These are phyloP conservation scores for Heliconius congener DNA, from an alignment of 1,140 invertebrate species.

Conservation along the genomic window DNA sequence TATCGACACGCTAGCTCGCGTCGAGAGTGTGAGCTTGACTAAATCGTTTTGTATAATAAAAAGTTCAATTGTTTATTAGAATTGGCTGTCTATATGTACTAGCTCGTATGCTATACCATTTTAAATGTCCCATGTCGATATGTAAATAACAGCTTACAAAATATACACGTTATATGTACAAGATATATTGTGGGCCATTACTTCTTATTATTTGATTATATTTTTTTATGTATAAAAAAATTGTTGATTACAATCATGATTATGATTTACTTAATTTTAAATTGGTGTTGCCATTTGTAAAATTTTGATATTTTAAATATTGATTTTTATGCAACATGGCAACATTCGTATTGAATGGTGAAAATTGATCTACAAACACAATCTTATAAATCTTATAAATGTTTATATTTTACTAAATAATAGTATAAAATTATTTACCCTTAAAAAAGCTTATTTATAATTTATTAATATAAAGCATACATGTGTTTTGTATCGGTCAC, in stretches of 20 bases:
- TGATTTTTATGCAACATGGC: neutral
- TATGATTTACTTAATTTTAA: slow-evolving; percentile 1
- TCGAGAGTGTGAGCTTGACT: neutral
- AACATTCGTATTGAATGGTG: neutral
- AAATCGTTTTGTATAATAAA: slow-evolving; percentile 30
- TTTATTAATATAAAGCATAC: neutral
- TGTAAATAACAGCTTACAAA: slow-evolving; percentile 24
- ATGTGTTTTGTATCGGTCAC: neutral
- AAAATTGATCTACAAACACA: neutral
- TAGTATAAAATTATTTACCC: neutral
- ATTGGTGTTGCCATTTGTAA: neutral
- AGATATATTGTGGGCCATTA: neutral
- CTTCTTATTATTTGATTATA: neutral
- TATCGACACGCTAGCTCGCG: neutral
- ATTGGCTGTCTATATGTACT: slow-evolving; percentile 20
- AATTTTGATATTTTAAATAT: neutral
- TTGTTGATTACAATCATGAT: neutral
- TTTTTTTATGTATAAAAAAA: neutral
- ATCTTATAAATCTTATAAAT: neutral
- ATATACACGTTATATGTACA: neutral
- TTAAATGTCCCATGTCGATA: slow-evolving; percentile 19
- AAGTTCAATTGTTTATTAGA: slow-evolving; percentile 16
- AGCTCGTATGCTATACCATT: slow-evolving; percentile 8
- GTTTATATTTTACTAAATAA: slow-evolving; percentile 2
- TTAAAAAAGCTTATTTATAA: neutral